phyloP scores from a whole-genome alignment of 2,888 invertebrate species.

The Agrotis puta region DNA sequence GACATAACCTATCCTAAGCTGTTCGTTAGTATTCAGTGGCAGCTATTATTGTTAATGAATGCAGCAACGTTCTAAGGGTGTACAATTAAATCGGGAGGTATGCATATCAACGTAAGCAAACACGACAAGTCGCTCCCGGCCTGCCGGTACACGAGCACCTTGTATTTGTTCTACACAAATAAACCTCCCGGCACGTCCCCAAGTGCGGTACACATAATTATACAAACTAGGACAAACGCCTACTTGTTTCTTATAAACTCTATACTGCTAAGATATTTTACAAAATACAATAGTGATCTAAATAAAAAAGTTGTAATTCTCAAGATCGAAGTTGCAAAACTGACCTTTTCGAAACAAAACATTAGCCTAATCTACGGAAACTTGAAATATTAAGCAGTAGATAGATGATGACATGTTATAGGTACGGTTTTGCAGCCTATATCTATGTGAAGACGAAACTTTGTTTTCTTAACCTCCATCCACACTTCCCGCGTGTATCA shows the following conservation, averaged over 20 bases:
- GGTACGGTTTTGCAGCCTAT: slow-evolving; percentile 75
- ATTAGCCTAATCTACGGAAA: slow-evolving; percentile 49
- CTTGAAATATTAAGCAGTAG: slow-evolving; percentile 56
- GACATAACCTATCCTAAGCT: slow-evolving; percentile 68
- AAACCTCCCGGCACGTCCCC: slow-evolving; percentile 81
- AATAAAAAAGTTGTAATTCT: slow-evolving; percentile 53
- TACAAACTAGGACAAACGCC: slow-evolving; percentile 75
- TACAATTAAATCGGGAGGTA: slow-evolving; percentile 79
- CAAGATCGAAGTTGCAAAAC: slow-evolving; percentile 60
- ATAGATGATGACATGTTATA: slow-evolving; percentile 66
- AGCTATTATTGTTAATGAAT: slow-evolving; percentile 50
- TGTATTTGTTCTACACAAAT: slow-evolving; percentile 86
- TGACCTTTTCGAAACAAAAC: slow-evolving; percentile 62
- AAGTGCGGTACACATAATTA: slow-evolving; percentile 79
- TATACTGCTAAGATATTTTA: slow-evolving; percentile 4
- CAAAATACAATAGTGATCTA: neutral
- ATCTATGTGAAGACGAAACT: slow-evolving; percentile 79
- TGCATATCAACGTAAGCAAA: slow-evolving; percentile 86
- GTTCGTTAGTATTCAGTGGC: slow-evolving; percentile 58
- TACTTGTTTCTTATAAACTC: slow-evolving; percentile 32
- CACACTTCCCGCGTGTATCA: slow-evolving; percentile 79
- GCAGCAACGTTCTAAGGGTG: slow-evolving; percentile 59
- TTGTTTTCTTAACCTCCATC: slow-evolving; percentile 89
- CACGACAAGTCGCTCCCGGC: slow-evolving; percentile 76
- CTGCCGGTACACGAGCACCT: slow-evolving; percentile 81